Percentiles rank a stretch among this genome's conserved stretches.
These are phyloP conservation scores for Aphelenchoides besseyi DNA, from an alignment of 1,140 invertebrate genomes.

Conservation along the genomic window DNA sequence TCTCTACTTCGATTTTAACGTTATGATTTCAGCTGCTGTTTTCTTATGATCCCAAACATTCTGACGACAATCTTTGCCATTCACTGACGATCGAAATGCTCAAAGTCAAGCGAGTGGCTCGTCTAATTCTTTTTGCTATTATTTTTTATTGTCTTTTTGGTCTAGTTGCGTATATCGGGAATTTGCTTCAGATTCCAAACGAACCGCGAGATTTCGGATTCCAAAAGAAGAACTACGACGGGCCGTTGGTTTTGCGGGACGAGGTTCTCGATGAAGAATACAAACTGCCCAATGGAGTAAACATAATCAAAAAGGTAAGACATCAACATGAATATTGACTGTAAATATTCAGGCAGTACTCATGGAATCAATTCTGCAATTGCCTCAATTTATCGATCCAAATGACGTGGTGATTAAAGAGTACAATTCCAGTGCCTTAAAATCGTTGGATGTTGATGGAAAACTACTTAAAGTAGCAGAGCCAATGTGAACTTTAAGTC, in stretches of 20 bases:
- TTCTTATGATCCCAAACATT: no score
- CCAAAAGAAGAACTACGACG: slow-evolving; percentile 41
- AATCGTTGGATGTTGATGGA: slow-evolving; percentile 13
- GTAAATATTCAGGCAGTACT: not conserved
- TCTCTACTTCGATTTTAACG: no score
- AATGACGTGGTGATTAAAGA: slow-evolving; percentile 21
- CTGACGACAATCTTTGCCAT: no score
- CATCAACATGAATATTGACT: not conserved
- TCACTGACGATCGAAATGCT: not conserved
- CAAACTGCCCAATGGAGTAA: not conserved
- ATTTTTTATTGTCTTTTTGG: slow-evolving; percentile 9
- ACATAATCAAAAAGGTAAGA: not conserved
- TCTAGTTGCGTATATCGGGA: not conserved
- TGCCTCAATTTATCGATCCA: slow-evolving; percentile 19
- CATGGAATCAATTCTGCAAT: not conserved
- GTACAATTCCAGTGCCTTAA: slow-evolving; percentile 18
- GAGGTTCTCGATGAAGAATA: slow-evolving; percentile 30
- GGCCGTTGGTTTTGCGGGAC: slow-evolving; percentile 32
- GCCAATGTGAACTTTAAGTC: not conserved
- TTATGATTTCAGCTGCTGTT: no score
- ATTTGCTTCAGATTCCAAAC: not conserved
- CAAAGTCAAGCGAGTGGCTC: slow-evolving; percentile 5
- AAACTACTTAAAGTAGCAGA: slow-evolving; percentile 5
- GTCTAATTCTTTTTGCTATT: not conserved
- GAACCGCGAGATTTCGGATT: slow-evolving; percentile 19